Conservation (phyloP, 2,113 vertebrate genomes). For the Cercopithecus mona region DNA sequence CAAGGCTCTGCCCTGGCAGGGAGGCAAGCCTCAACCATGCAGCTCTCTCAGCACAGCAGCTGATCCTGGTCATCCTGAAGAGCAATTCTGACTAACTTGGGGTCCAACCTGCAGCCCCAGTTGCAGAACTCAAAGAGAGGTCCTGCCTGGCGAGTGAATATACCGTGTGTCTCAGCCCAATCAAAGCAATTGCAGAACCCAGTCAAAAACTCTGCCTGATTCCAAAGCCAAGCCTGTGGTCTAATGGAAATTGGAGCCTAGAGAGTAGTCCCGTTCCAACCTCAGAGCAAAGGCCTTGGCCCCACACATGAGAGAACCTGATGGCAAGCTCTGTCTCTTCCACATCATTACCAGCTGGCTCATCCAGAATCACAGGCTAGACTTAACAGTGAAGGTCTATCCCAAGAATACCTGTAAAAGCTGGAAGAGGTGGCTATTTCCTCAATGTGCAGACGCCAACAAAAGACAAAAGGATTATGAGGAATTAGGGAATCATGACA, state of each 20-base stretch:
- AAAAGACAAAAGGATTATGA: no score
- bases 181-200: neutral
- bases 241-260: neutral
- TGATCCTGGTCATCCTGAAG: neutral
- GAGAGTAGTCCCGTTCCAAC: no score
- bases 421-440: no score
- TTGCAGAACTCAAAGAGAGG: neutral
- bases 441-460: no score
- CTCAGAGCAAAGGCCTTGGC: neutral
- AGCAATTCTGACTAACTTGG: neutral
- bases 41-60: neutral
- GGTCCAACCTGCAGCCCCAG: neutral
- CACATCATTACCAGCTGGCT: neutral
- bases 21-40: neutral
- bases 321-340: neutral
- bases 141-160: neutral
- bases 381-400: no score
- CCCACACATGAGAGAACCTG: neutral
- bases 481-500: no score
- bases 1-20: neutral
- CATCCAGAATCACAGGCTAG: neutral
- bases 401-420: no score
- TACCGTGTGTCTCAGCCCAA: no score
- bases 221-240: neutral
- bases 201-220: neutral